Evolutionary conservation across 2,888 invertebrate genomes (phyloP), one percentile per base, ranked within the genome.

Genomic region (Hypena proboscidalis): DNA sequence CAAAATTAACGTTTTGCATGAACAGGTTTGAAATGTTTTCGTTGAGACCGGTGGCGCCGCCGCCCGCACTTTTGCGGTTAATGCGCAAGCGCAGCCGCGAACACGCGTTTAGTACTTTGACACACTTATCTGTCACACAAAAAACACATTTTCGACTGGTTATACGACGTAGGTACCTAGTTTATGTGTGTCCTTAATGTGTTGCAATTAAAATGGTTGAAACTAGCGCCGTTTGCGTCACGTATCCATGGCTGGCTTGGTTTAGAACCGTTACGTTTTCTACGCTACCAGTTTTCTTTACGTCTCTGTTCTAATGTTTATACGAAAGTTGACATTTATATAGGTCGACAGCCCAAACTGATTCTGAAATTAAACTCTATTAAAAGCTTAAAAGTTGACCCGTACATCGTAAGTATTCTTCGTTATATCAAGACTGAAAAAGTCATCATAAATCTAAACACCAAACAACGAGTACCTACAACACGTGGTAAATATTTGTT

Each of bases 41-140:
- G 74, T 73, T 65, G 65, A 58, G 66, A 61, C 31, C 54, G 38
- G 67, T 70, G 78, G 79, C 81, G 79, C 77, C 78, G 58, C 32
- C 41, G 62, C 55, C 66, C 72, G 65, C 67, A 70, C 66, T 77
- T 83, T 83, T 80, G 84, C 80, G 83, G 85, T 84, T 84, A 80
- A 83, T 77, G 80, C 77, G 81, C 78, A 79, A 74, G 68, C 73
- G 66, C 75, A 73, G 66, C 66, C 54, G n/a, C 61, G 65, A 79
- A 76, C 77, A 78, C 73, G 74, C 74, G 71, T 80, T 83, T 82
- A 83, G 77, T 75, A 76, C 80, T 83, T 77, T 85, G 89, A 83
- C 87, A 88, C 66, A 89, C 84, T 82, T 87, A 74, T 74, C 37
- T 73, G 62, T 69, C 61, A 58, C 49, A 57, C 39, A 52, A 61